phyloP scores from a whole-genome alignment of 2,113 vertebrate species.

The Cervus canadensis region DNA sequence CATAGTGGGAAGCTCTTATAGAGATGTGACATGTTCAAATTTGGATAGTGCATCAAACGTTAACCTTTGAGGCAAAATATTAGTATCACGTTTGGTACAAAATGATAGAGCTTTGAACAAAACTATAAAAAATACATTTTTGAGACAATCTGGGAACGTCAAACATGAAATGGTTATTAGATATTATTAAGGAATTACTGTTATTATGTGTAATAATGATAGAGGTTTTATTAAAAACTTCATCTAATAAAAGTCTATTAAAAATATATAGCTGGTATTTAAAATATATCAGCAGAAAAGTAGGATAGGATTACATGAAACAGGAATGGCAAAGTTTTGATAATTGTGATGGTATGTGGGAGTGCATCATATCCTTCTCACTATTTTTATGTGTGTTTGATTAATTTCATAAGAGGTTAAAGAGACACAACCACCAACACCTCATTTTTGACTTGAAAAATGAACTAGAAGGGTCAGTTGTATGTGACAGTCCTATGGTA shows the following conservation, averaged over 20 bases:
- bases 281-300: not conserved
- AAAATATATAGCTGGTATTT: not conserved
- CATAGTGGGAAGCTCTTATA: not conserved
- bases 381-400: constrained; percentile 28
- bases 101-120: not conserved
- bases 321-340: not conserved
- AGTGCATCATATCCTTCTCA: not conserved
- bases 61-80: not conserved
- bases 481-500: not conserved
- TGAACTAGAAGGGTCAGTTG: constrained; percentile 6
- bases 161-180: not conserved
- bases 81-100: not conserved
- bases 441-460: not conserved
- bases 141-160: not conserved
- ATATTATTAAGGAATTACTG: constrained; percentile 12
- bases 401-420: constrained; percentile 6
- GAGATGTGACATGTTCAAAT: not conserved
- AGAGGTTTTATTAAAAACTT: not conserved
- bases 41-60: not conserved
- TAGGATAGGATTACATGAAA: not conserved
- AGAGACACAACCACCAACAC: not conserved
- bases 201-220: not conserved
- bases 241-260: constrained; percentile 14
- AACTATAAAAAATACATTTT: constrained; percentile 26
- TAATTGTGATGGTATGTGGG: not conserved